These are phyloP conservation scores for Caenorhabditis doughertyi DNA, from an alignment of 2,888 invertebrate species.

Conservation along the genomic window DNA sequence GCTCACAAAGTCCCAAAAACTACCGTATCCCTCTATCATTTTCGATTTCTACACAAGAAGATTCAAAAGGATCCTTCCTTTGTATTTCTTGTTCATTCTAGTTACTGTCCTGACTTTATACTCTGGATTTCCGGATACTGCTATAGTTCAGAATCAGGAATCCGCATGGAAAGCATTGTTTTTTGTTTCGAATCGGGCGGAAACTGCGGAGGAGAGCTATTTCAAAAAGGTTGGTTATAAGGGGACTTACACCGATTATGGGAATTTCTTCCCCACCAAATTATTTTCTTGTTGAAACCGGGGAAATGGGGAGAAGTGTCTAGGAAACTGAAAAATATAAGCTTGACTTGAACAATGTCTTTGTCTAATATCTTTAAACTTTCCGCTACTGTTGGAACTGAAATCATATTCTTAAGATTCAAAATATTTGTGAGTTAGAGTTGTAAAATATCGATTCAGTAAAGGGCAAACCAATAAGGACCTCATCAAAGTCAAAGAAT, in stretches of 20 bases:
- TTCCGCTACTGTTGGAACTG: no score
- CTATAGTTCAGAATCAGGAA: constrained; percentile 12
- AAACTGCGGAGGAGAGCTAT: constrained; percentile 43
- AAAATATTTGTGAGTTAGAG: no score
- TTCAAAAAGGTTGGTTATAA: constrained; percentile 35
- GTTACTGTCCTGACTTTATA: constrained; percentile 23
- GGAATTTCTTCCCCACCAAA: no score
- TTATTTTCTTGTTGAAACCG: no score
- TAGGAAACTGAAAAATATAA: no score
- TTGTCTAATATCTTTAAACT: no score
- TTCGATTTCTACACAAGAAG: background rate
- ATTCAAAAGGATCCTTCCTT: constrained; percentile 1
- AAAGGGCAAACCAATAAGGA: no score
- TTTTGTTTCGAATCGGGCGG: constrained; percentile 43
- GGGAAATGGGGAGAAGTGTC: no score
- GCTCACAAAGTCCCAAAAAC: background rate
- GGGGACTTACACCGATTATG: background rate
- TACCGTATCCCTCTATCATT: background rate
- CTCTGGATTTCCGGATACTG: constrained; percentile 27
- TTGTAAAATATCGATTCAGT: no score
- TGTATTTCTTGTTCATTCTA: constrained; percentile 21
- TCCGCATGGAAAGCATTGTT: constrained; percentile 42
- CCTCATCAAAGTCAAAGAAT: no score
- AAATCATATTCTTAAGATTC: no score
- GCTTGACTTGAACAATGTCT: no score